Base-by-base conservation (phyloP, 2,888 invertebrate species). In the Steinernema hermaphroditum region DNA sequence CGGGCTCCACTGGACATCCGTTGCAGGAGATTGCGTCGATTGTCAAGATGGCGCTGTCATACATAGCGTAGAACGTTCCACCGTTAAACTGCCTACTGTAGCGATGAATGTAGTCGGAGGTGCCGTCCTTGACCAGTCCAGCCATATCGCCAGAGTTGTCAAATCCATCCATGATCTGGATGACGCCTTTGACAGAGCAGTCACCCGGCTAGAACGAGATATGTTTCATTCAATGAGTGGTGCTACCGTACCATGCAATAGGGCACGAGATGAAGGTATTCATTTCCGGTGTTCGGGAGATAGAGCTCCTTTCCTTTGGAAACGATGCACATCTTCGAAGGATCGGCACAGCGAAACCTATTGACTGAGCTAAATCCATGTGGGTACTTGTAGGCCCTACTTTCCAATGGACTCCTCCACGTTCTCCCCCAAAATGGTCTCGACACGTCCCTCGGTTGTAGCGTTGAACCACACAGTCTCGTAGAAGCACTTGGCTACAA, bases 21-120 rank as follows among this genome's bases (percentile, higher is more conserved):
- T 54, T 54, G 54, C 54, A 54, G 27, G 54, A 54, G 54, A 54
- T 54, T 6, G 19, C 27, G 54, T 54, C 54, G 2, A 54, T 24
- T 4, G 54, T 22, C 54, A 54, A 16, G 54, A 54, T 24, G 27
- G 54, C 22, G 54, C 54, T 54, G 54, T 54, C 54, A 27, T 24
- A 14, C 24, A 54, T 54, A 27, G 22, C 54, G 54, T 54, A 24
- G 27, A 8, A 54, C 22, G 22, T 27, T 22, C 54, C 54, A 16
- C 27, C 6, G n/a, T 6, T 2, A 6, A 54, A 24, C 22, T 54
- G 54, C 54, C 54, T 24, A 16, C 54, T 54, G 54, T 8, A 54
- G 22, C 54, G 22, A 14, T 27, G 22, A 27, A 54, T 54, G 27
- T 54, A 22, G 54, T 54, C 54, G 6, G 22, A 24, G 6, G 54